Percentiles rank a stretch among this genome's conserved stretches.
Conservation (phyloP, 2,888 invertebrate species). For the Electrophaes corylata region DNA sequence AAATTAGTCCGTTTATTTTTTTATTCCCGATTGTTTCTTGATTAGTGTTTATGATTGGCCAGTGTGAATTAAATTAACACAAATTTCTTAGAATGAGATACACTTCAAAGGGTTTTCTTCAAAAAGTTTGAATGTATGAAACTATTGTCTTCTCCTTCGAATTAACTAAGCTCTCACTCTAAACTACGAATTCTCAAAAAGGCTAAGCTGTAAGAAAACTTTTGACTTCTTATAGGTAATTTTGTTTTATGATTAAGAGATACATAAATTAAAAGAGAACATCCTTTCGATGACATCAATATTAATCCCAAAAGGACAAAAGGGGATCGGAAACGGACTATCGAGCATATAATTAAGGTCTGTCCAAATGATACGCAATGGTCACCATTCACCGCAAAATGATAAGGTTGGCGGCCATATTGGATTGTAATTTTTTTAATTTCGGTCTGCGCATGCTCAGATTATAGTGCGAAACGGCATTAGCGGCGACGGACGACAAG, state of each 20-base stretch:
- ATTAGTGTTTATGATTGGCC: slow-evolving; percentile 29
- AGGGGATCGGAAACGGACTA: slow-evolving; percentile 61
- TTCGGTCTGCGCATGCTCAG: slow-evolving; percentile 68
- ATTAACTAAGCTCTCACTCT: too few relatives aligned
- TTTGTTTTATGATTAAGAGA: background rate
- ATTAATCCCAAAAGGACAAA: slow-evolving; percentile 45
- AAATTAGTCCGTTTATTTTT: slow-evolving; percentile 22
- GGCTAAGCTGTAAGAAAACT: too few relatives aligned
- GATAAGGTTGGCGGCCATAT: slow-evolving; percentile 73
- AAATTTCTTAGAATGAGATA: slow-evolving; percentile 11
- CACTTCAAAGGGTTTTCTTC: background rate
- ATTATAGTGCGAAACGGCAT: slow-evolving; percentile 71
- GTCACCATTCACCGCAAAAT: slow-evolving; percentile 71
- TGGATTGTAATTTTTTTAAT: slow-evolving; percentile 71
- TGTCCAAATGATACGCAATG: slow-evolving; percentile 46
- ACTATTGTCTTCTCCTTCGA: too few relatives aligned
- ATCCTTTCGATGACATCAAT: slow-evolving; percentile 30
- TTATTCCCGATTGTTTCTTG: slow-evolving; percentile 24
- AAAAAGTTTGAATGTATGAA: background rate
- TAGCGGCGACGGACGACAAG: slow-evolving; percentile 62
- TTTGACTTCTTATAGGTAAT: too few relatives aligned
- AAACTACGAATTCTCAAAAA: too few relatives aligned
- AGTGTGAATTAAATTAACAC: slow-evolving; percentile 31
- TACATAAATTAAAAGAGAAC: slow-evolving; percentile 3
- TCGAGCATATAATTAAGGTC: slow-evolving; percentile 62